phyloP scores from a whole-genome alignment of 2,888 invertebrate genomes.

The Nezara viridula region DNA sequence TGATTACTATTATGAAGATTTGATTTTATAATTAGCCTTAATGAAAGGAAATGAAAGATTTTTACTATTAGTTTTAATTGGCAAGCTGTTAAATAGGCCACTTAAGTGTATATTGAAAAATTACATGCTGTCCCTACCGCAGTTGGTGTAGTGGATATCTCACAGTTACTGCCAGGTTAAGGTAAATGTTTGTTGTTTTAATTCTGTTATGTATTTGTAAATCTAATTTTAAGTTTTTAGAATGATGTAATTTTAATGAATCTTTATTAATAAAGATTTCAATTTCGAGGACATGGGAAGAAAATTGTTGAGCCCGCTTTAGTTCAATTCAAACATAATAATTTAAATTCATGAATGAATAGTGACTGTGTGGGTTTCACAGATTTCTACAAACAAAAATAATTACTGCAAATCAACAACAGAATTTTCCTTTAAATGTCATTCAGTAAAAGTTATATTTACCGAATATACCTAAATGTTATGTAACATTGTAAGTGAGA shows the following conservation, averaged over 20 bases:
- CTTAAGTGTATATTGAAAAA: slow-evolving; percentile 31
- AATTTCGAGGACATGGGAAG: neutral
- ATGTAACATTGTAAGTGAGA: neutral
- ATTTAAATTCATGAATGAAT: neutral
- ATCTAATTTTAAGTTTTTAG: neutral
- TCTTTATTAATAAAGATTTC: neutral
- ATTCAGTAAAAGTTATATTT: neutral
- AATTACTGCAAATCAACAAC: neutral
- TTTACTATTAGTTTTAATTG: slow-evolving; percentile 9
- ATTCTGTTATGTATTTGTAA: neutral
- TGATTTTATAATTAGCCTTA: neutral
- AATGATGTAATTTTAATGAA: neutral
- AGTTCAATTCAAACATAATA: neutral
- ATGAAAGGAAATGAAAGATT: neutral
- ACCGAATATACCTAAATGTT: neutral
- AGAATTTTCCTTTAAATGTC: neutral
- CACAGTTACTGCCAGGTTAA: neutral
- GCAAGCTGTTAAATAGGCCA: neutral
- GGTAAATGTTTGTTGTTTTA: neutral
- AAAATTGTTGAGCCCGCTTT: no score
- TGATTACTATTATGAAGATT: neutral
- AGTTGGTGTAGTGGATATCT: neutral
- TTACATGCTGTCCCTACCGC: neutral
- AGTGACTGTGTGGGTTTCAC: neutral
- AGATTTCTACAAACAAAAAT: neutral